Percentiles rank a stretch among this genome's conserved stretches.
These are phyloP conservation scores for Bettongia penicillata DNA, from an alignment of 2,113 vertebrate species.

Conservation along the genomic window DNA sequence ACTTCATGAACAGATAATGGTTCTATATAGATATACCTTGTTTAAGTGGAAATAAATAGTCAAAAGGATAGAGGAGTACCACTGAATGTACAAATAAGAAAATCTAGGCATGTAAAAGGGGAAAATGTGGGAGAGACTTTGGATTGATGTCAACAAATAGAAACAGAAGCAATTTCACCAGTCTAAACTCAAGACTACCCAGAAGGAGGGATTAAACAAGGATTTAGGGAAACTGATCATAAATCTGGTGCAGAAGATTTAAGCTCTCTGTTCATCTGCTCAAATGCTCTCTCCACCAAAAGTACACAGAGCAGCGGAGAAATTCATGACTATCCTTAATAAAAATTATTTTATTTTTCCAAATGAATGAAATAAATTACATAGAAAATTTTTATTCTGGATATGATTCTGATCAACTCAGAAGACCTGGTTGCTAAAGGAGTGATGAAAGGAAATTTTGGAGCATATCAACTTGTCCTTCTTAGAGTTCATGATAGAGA, in stretches of 20 bases:
- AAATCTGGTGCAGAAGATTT: background rate
- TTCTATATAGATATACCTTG: background rate
- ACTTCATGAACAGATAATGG: background rate
- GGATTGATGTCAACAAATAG: background rate
- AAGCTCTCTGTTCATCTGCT: background rate
- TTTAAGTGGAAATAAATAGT: background rate
- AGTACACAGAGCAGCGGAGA: background rate
- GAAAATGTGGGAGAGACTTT: background rate
- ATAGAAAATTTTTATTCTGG: background rate
- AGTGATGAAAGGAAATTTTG: background rate
- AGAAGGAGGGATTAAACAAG: background rate
- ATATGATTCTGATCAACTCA: background rate
- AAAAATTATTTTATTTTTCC: background rate
- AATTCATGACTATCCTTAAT: background rate
- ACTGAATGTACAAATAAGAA: background rate
- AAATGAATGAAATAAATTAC: background rate
- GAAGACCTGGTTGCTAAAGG: background rate
- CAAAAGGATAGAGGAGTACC: background rate
- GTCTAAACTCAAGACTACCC: background rate
- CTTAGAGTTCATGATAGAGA: background rate
- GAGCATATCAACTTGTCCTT: background rate
- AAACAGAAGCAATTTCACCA: background rate
- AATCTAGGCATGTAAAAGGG: background rate
- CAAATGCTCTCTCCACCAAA: background rate
- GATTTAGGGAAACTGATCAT: background rate